A percentile compares a stretch with the other conserved stretches of the same genome.
phyloP scores from a whole-genome alignment of 2,888 invertebrate species.

The Nudaria mundana region DNA sequence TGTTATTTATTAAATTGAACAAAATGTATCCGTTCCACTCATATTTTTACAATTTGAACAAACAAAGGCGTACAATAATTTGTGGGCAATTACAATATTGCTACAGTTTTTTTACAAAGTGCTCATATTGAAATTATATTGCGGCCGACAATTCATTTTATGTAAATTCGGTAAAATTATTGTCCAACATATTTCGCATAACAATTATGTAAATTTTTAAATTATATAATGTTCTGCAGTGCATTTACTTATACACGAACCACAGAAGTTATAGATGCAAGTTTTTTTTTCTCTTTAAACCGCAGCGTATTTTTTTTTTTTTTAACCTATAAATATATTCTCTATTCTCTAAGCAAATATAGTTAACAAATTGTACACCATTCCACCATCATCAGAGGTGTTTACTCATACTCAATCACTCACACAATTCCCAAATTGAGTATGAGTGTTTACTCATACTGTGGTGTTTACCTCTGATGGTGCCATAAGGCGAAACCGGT shows the following conservation, averaged over 20 bases:
- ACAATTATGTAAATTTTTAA: slow-evolving; percentile 16
- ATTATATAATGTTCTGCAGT: slow-evolving; percentile 16
- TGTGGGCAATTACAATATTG: slow-evolving; percentile 20
- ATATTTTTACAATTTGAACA: slow-evolving; percentile 5
- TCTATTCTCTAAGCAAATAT: no score
- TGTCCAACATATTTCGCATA: slow-evolving; percentile 5
- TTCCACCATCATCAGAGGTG: no score
- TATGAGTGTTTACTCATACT: no score
- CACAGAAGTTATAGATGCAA: slow-evolving; percentile 5
- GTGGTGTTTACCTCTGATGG: no score
- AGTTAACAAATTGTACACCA: no score
- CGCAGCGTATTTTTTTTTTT: no score
- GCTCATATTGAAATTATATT: slow-evolving; percentile 13
- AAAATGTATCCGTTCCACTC: no score
- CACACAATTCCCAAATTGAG: no score
- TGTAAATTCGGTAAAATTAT: slow-evolving; percentile 21
- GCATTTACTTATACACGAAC: slow-evolving; percentile 2
- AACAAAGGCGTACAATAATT: slow-evolving; percentile 12
- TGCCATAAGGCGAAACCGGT: no score
- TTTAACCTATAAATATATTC: no score
- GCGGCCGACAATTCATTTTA: slow-evolving; percentile 7
- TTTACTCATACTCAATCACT: no score
- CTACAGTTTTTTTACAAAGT: slow-evolving; percentile 20
- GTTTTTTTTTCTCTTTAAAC: slow-evolving; percentile 1
- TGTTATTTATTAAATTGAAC: no score